Base-by-base conservation (phyloP, 2,113 vertebrate genomes). In the Cheilinus undulatus region DNA sequence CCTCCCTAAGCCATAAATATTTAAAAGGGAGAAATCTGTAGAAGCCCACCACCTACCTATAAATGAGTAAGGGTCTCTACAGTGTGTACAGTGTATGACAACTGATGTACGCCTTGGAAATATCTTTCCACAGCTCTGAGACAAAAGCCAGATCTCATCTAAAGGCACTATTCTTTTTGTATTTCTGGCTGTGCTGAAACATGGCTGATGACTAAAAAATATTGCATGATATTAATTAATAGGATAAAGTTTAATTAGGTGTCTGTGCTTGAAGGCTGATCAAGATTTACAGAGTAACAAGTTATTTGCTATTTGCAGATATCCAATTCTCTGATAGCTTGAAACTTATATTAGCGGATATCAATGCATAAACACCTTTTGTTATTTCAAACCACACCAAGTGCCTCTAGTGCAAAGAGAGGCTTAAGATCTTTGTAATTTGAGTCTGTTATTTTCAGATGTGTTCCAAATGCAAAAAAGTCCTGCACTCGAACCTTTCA, bases 1-100 rank as follows among this genome's bases (percentile, higher is more conserved):
- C 50, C 27, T 61, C 15, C 23, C 27, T 5, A 10, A 10, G 40
- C 20, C 20, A 80, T 71, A 22, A 67, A 82, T 84, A 76, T 67
- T 73, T 49, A 76, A 66, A 36, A 38, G 5, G 65, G 15, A 0
- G 36, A 63, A 3, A 56, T 24, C 28, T 36, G 19, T 58, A 26
- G 51, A 71, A 22, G 28, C 34, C 2, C 38, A 45, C 1, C 3
- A 0, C 58, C 58, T 32, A 23, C 62, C 63, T 64, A 51, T 59
- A 69, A 62, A 83, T 66, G 49, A 59, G 13, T 36, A 12, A 36
- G 34, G 34, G 9, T 36, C 13, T 67, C 7, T 10, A 13, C 24
- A 54, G 42, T 8, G 9, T 71, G 62, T 24, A 9, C 32, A 9
- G 4, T 36, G 40, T 56, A 19, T 20, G 6, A 54, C 2, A 5